Base-by-base conservation (phyloP, 2,888 invertebrate species). In the Odontocerum albicorne region DNA sequence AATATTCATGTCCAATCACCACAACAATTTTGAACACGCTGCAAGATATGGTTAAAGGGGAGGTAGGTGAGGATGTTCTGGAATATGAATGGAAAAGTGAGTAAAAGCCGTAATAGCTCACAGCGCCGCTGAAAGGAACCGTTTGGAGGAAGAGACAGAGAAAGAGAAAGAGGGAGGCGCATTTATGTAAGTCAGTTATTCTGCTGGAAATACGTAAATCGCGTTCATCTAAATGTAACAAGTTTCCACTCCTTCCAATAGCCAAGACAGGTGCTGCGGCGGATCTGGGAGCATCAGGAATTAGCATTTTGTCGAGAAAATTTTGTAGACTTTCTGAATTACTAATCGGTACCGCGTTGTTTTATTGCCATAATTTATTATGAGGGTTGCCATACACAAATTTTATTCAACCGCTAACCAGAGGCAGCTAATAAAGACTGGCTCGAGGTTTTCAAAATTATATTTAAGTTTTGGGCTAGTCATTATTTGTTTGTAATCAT, bases 31-130 rank as follows among this genome's bases (percentile, higher is more conserved):
- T n/a, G n/a, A n/a, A n/a, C n/a, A n/a, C n/a, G n/a, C n/a, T n/a
- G n/a, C n/a, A n/a, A n/a, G n/a, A n/a, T n/a, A n/a, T 27, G 4
- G 27, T 27, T 4, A 27, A 27, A 10, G 27, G 4, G 27, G 27
- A 4, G 10, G 27, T 7, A 27, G 27, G 4, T 27, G 4, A 27
- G 27, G 27, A 27, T 7, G 27, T 7, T 27, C 10, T 27, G 32
- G 52, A 53, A 53, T 46, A 59, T 59, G 59, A 59, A 59, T 59
- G 52, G 55, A 47, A 51, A 55, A 59, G 50, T 47, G 44, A 55
- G 55, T 55, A 51, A 58, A 53, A 39, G 58, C 54, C 49, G 51
- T 45, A 55, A 59, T 59, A 59, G 50, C 58, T 58, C n/a, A 35
- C 35, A 12, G 32, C 33, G 33, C n/a, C 32, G 38, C 36, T 44